phyloP scores from a whole-genome alignment of 2,888 invertebrate species.

The Ormyrus nitidulus region DNA sequence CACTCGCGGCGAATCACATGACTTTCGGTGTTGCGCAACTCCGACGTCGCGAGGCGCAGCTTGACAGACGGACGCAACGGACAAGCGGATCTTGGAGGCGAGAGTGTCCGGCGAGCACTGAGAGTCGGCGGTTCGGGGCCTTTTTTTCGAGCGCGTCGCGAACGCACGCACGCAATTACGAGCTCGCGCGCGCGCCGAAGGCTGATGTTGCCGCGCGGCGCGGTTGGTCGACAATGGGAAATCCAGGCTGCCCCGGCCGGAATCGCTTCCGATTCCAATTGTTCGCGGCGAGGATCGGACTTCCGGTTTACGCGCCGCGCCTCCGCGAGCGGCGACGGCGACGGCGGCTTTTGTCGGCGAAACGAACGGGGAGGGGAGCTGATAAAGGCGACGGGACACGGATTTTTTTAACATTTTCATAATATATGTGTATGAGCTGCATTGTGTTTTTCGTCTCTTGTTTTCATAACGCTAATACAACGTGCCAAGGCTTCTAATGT shows the following conservation, averaged over 20 bases:
- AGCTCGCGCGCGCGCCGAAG: conserved; percentile 8
- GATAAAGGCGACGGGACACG: background rate
- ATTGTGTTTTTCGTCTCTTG: no score
- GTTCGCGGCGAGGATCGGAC: conserved; percentile 59
- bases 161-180: background rate
- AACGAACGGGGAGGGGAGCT: background rate
- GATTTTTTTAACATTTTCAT: background rate
- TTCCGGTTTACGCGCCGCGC: conserved; percentile 48
- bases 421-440: no score
- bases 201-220: background rate
- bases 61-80: background rate
- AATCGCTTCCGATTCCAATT: conserved; percentile 72
- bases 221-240: conserved; percentile 65
- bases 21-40: no score
- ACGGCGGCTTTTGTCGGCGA: conserved; percentile 3
- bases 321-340: background rate
- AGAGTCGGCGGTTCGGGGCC: background rate
- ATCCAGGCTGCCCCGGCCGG: conserved; percentile 65
- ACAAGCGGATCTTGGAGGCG: background rate
- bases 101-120: background rate
- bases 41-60: background rate
- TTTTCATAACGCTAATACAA: no score
- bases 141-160: background rate
- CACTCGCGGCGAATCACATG: no score
- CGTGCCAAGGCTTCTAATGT: no score